A percentile compares a stretch with the other conserved stretches of the same genome.
These are phyloP conservation scores for Rhagonycha fulva DNA, from an alignment of 2,888 invertebrate genomes.

Conservation along the genomic window DNA sequence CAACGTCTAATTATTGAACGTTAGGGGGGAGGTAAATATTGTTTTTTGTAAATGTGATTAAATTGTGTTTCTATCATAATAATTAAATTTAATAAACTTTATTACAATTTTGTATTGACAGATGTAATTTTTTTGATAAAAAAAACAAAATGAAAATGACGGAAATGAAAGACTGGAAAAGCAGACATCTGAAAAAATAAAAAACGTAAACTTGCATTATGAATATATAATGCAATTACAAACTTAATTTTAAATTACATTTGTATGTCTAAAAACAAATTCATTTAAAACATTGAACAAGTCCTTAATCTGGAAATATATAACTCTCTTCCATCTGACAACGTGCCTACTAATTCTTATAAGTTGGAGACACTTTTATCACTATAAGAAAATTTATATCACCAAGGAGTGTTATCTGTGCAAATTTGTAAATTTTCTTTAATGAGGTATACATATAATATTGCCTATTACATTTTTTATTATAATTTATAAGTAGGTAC, in stretches of 20 bases:
- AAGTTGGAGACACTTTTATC: constrained; percentile 2
- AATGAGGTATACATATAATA: not conserved
- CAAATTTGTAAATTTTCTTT: not conserved
- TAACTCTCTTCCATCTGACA: not conserved
- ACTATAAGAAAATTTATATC: constrained; percentile 1
- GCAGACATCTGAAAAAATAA: not conserved
- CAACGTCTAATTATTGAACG: too few relatives aligned
- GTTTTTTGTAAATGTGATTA: too few relatives aligned
- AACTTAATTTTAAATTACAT: not conserved
- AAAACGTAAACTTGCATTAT: not conserved
- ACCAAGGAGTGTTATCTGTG: not conserved
- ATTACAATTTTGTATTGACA: too few relatives aligned
- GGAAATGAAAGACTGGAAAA: not conserved
- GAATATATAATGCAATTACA: not conserved
- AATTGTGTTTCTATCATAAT: not conserved
- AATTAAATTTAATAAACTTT: not conserved
- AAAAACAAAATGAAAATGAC: not conserved
- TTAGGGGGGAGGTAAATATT: too few relatives aligned
- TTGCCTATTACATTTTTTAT: not conserved
- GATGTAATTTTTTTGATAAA: not conserved
- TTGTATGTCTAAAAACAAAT: not conserved
- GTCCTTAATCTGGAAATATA: not conserved
- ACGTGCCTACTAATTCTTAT: constrained; percentile 1
- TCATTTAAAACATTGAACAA: constrained; percentile 1
- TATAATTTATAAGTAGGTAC: not conserved